These are phyloP conservation scores for Addax nasomaculatus DNA, from an alignment of 2,113 vertebrate species.

Conservation along the genomic window DNA sequence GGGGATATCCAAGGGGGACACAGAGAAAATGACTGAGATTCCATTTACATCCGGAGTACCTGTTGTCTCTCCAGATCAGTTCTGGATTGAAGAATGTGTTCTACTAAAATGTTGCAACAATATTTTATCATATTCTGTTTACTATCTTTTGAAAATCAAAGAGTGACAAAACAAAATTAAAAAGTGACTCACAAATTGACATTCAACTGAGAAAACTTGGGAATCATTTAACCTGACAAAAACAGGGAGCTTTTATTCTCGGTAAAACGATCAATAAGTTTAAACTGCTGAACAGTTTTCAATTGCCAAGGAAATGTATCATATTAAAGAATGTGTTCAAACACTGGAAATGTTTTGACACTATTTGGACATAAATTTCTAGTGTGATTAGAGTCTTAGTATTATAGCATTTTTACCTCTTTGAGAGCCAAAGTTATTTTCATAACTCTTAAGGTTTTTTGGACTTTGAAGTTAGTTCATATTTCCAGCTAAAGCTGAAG, in stretches of 20 bases:
- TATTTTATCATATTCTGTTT: neutral
- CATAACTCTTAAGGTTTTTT: neutral
- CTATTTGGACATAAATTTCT: neutral
- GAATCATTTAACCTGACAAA: neutral
- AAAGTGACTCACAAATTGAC: neutral
- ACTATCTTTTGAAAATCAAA: neutral
- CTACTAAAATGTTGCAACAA: neutral
- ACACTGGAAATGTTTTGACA: neutral
- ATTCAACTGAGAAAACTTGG: neutral
- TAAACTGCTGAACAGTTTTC: neutral
- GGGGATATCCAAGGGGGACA: neutral
- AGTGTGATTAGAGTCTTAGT: neutral
- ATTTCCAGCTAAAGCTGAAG: neutral
- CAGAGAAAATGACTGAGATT: neutral
- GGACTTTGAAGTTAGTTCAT: neutral
- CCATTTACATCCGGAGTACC: rapidly evolving
- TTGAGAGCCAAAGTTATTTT: neutral
- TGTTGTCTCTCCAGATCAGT: neutral
- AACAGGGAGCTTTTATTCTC: neutral
- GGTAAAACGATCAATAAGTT: neutral
- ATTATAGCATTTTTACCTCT: neutral
- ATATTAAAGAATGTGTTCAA: neutral
- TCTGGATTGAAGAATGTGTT: neutral
- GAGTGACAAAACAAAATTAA: neutral
- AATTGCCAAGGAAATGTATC: neutral